Percentiles rank a stretch among this genome's conserved stretches.
Evolutionary conservation across 2,113 vertebrate species (phyloP).

Genomic region (Colius striatus): DNA sequence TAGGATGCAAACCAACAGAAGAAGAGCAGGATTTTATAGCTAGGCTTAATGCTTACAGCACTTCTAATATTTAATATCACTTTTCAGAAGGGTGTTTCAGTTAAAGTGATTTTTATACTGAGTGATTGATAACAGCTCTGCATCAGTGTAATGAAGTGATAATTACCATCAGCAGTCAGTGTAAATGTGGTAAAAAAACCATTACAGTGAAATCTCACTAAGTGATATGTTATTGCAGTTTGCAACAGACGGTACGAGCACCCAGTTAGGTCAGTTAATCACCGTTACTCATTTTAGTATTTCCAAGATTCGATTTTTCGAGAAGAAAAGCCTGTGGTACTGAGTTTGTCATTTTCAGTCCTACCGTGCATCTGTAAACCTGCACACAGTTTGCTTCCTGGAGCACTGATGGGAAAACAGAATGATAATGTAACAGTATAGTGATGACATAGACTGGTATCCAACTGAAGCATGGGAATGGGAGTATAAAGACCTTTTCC

Average conservation of each 20-base stretch:
- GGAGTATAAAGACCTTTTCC: background rate
- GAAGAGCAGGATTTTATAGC: background rate
- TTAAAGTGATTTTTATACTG: background rate
- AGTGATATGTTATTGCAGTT: background rate
- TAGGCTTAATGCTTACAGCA: background rate
- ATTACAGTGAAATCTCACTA: background rate
- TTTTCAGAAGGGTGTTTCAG: background rate
- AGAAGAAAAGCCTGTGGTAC: background rate
- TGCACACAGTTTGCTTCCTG: background rate
- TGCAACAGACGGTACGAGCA: background rate
- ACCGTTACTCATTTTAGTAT: background rate
- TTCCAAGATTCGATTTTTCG: background rate
- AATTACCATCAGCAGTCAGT: background rate
- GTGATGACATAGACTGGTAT: background rate
- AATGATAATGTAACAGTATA: fast-evolving
- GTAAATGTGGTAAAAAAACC: conserved; percentile 23
- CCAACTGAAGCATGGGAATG: background rate
- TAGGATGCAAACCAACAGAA: background rate
- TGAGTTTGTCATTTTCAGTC: background rate
- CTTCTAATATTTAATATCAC: background rate
- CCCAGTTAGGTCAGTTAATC: background rate
- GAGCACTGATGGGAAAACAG: background rate
- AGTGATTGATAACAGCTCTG: background rate
- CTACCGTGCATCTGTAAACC: background rate
- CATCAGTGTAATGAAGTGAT: background rate